These are phyloP conservation scores for Onychostruthus taczanowskii DNA, from an alignment of 2,113 vertebrate species.

Conservation along the genomic window DNA sequence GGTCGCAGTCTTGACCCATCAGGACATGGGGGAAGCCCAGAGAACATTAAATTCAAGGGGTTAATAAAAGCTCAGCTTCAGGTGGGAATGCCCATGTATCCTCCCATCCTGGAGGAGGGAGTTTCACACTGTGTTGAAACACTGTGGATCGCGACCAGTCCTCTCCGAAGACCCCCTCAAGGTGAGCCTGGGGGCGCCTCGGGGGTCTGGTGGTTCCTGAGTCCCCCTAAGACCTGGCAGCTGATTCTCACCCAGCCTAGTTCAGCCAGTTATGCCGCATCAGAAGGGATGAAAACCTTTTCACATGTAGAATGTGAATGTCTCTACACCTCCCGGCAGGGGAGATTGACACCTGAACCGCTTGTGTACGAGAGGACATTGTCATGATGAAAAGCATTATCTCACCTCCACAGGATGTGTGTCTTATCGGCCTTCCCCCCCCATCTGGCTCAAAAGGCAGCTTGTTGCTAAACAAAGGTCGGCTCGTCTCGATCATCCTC, in stretches of 20 bases:
- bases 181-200: background rate
- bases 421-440: background rate
- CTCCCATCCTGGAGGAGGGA: fast-evolving
- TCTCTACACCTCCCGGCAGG: no score
- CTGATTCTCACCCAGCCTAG: background rate
- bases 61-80: background rate
- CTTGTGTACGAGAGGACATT: background rate
- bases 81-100: background rate
- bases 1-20: fast-evolving
- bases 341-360: background rate
- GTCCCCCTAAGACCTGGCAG: background rate
- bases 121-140: background rate
- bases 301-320: background rate
- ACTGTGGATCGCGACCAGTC: background rate
- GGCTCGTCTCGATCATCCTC: background rate
- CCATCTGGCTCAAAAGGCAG: background rate
- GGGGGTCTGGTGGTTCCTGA: background rate
- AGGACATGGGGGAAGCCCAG: background rate
- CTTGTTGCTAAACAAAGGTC: background rate
- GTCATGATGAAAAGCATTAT: background rate
- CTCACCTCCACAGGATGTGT: background rate
- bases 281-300: background rate
- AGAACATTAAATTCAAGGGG: background rate
- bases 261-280: background rate
- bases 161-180: background rate